These are phyloP conservation scores for Oithona nana DNA, from an alignment of 2,888 invertebrate genomes.

Conservation along the genomic window DNA sequence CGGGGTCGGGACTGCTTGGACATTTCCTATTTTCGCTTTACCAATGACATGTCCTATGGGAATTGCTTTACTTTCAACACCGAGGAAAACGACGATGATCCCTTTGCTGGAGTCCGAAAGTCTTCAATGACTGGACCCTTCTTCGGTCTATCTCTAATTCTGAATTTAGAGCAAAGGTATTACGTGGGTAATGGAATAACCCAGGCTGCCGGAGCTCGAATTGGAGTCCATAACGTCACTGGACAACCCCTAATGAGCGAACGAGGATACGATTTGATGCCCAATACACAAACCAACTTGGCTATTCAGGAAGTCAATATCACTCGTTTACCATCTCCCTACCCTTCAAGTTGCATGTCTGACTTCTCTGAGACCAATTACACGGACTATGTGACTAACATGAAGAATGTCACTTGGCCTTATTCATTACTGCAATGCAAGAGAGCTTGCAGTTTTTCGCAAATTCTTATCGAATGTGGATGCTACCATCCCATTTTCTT, in stretches of 20 bases:
- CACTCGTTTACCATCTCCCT: neutral
- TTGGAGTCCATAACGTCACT: neutral
- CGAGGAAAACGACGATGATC: neutral
- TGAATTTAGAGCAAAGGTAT: neutral
- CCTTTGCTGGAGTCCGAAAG: neutral
- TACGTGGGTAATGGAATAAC: neutral
- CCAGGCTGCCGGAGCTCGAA: neutral
- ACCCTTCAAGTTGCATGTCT: neutral
- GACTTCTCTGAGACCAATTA: neutral
- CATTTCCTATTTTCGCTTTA: neutral
- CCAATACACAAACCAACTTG: neutral
- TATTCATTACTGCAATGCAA: neutral
- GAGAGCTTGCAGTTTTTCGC: neutral
- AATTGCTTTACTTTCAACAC: slow-evolving; percentile 1
- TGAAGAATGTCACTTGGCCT: too few relatives aligned
- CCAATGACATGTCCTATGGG: neutral
- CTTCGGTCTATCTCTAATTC: neutral
- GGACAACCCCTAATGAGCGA: neutral
- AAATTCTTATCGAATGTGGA: neutral
- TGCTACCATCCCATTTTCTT: neutral
- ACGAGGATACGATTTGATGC: neutral
- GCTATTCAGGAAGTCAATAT: neutral
- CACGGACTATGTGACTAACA: neutral
- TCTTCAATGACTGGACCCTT: neutral
- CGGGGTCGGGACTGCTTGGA: neutral